A percentile compares a stretch with the other conserved stretches of the same genome.
These are phyloP conservation scores for Crotalus helleri DNA, from an alignment of 2,113 vertebrate species.

Conservation along the genomic window DNA sequence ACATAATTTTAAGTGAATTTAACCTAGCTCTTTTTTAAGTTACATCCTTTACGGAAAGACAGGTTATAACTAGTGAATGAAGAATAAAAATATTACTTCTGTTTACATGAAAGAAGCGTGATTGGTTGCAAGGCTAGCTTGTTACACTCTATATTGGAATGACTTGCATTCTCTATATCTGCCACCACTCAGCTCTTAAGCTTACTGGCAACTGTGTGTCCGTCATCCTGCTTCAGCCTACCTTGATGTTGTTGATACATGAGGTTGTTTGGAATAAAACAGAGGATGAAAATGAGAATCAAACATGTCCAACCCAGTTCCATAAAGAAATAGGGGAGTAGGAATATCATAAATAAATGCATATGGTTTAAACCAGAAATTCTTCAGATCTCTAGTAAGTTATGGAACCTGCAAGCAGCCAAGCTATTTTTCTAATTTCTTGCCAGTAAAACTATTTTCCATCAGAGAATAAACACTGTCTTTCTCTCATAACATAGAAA, in stretches of 20 bases:
- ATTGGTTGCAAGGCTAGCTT: not conserved
- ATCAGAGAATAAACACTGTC: not conserved
- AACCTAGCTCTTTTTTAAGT: not conserved
- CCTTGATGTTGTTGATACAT: not conserved
- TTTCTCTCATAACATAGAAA: not conserved
- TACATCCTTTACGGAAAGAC: not conserved
- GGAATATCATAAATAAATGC: not conserved
- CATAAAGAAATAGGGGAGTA: not conserved
- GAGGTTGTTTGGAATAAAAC: not conserved
- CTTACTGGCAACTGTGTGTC: not conserved
- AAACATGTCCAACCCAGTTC: not conserved
- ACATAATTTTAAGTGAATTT: not conserved
- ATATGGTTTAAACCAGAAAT: not conserved
- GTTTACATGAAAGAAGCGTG: not conserved
- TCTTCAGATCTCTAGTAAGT: not conserved
- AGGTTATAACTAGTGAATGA: not conserved
- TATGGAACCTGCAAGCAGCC: not conserved
- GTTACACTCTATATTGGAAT: not conserved
- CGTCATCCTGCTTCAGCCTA: not conserved
- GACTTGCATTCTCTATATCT: not conserved
- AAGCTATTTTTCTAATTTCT: not conserved
- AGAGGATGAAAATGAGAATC: not conserved
- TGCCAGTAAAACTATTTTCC: not conserved
- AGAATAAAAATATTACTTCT: not conserved
- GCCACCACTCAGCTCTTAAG: not conserved